Percentiles rank a stretch among this genome's conserved stretches.
Evolutionary conservation across 2,797 vertebrate species (phyloP).

Genomic region (Poecilia picta): DNA sequence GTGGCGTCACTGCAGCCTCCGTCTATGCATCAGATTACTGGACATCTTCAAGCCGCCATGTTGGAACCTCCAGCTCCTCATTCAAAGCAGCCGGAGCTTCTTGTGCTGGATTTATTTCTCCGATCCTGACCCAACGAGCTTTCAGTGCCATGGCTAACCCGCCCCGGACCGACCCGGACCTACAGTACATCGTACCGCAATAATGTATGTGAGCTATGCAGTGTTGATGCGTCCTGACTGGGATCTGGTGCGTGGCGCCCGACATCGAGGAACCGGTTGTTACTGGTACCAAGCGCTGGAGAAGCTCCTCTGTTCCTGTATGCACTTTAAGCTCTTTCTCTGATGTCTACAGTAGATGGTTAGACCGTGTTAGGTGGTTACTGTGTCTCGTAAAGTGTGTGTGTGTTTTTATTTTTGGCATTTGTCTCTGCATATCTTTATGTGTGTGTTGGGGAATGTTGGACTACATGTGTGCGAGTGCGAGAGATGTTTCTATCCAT

Average conservation of each 20-base stretch:
- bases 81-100: slow-evolving; percentile 5
- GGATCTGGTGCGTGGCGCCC: slow-evolving; percentile 55
- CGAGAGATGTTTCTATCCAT: slow-evolving; percentile 63
- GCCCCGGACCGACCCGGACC: neutral
- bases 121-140: slow-evolving; percentile 31
- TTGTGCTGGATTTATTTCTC: slow-evolving; percentile 45
- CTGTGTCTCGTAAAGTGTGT: slow-evolving; percentile 80
- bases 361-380: slow-evolving; percentile 87
- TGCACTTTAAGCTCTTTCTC: slow-evolving; percentile 81
- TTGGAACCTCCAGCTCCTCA: slow-evolving; percentile 16
- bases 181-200: slow-evolving; percentile 84
- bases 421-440: slow-evolving; percentile 50
- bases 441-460: slow-evolving; percentile 21
- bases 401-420: slow-evolving; percentile 39
- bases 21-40: slow-evolving; percentile 65
- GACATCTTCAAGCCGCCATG: slow-evolving; percentile 15
- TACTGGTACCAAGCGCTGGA: slow-evolving; percentile 50
- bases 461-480: slow-evolving; percentile 16
- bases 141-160: slow-evolving; percentile 26
- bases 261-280: slow-evolving; percentile 58
- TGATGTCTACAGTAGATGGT: slow-evolving; percentile 86
- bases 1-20: slow-evolving; percentile 28
- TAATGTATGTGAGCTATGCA: slow-evolving; percentile 99
- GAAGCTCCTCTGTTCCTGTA: slow-evolving; percentile 74
- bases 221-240: slow-evolving; percentile 86